phyloP scores from a whole-genome alignment of 2,797 vertebrate genomes.

The Crocidura indochinensis region DNA sequence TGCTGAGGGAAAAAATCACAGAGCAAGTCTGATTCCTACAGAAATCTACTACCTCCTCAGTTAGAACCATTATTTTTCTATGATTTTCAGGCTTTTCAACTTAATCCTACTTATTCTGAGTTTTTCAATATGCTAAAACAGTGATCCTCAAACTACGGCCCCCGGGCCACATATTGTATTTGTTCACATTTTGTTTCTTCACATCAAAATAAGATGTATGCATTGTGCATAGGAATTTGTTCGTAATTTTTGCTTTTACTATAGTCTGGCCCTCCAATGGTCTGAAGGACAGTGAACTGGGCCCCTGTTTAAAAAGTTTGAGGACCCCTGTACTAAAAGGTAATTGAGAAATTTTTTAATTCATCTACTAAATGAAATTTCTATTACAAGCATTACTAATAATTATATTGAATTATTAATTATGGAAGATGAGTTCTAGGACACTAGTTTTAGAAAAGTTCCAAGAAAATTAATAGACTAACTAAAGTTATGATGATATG shows the following conservation, averaged over 20 bases:
- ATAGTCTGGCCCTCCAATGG: too few relatives aligned
- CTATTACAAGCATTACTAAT: background rate
- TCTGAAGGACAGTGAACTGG: too few relatives aligned
- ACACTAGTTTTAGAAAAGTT: conserved; percentile 16
- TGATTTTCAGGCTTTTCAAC: background rate
- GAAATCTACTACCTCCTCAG: accelerated
- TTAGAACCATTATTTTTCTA: background rate
- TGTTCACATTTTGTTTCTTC: too few relatives aligned
- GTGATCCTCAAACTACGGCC: too few relatives aligned
- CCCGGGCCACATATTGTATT: too few relatives aligned
- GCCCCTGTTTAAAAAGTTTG: too few relatives aligned
- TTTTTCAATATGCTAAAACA: conserved; percentile 27
- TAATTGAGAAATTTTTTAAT: conserved; percentile 41
- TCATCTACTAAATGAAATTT: conserved; percentile 9
- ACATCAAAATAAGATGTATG: too few relatives aligned
- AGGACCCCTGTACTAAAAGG: too few relatives aligned
- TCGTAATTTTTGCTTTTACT: too few relatives aligned
- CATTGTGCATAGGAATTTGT: too few relatives aligned
- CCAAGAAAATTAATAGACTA: background rate
- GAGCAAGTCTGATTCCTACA: background rate
- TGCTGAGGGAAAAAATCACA: background rate
- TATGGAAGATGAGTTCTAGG: background rate
- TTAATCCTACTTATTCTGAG: background rate
- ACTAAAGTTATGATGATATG: background rate
- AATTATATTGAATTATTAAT: background rate